These are phyloP conservation scores for Plemyria rubiginata DNA, from an alignment of 2,888 invertebrate genomes.

Conservation along the genomic window DNA sequence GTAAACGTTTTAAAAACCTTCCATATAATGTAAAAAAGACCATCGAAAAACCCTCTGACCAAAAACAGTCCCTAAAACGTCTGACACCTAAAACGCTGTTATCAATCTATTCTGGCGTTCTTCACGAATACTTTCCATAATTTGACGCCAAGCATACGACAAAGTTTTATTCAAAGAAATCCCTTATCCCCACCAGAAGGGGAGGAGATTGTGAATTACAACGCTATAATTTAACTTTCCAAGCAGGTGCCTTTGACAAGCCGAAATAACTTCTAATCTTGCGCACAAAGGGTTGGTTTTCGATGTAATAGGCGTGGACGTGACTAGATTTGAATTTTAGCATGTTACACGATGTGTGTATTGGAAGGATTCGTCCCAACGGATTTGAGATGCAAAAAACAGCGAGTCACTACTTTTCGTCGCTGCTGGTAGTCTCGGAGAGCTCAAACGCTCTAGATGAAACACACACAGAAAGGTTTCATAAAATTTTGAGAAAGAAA, in stretches of 20 bases:
- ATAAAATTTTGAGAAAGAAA: too few relatives aligned
- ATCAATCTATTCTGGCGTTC: neutral
- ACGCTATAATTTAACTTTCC: constrained; percentile 50
- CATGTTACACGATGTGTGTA: constrained; percentile 45
- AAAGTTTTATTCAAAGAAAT: constrained; percentile 47
- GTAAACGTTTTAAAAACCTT: too few relatives aligned
- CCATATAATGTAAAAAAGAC: too few relatives aligned
- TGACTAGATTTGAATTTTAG: constrained; percentile 52
- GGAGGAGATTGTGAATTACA: constrained; percentile 53
- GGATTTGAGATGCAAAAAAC: constrained; percentile 16
- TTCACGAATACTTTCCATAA: constrained; percentile 5
- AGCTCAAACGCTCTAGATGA: too few relatives aligned
- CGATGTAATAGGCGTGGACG: constrained; percentile 26
- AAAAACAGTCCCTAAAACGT: too few relatives aligned
- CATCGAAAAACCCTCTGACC: too few relatives aligned
- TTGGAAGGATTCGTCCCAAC: constrained; percentile 34
- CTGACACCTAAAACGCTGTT: neutral
- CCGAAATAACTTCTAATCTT: constrained; percentile 29
- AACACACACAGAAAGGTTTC: too few relatives aligned
- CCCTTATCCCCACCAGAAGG: constrained; percentile 42
- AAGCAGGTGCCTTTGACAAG: constrained; percentile 38
- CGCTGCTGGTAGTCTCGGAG: neutral
- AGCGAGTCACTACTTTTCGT: neutral
- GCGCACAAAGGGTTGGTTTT: constrained; percentile 27
- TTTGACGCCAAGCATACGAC: constrained; percentile 26